phyloP scores from a whole-genome alignment of 1,140 invertebrate genomes.

The Drosophila sulfurigaster region DNA sequence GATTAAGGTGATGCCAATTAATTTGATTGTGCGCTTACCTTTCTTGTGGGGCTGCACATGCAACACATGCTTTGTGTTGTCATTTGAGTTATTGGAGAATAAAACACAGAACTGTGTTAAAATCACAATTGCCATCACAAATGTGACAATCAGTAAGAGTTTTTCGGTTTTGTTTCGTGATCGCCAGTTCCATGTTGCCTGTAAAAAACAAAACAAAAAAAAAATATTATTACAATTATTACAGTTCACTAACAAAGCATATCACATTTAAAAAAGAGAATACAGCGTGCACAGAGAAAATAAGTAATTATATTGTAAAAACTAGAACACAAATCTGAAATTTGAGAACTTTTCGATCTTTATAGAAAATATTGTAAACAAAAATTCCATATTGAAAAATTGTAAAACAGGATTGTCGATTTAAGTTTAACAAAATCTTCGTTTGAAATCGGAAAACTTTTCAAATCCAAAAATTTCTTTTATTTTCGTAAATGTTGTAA shows the following conservation, averaged over 20 bases:
- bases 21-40: conserved; percentile 27
- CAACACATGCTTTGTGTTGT: conserved; percentile 72
- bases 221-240: background rate
- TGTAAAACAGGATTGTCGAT: no score
- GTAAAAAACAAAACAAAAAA: background rate
- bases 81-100: conserved; percentile 53
- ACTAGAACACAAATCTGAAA: no score
- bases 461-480: no score
- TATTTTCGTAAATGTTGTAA: no score
- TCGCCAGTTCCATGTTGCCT: conserved; percentile 85
- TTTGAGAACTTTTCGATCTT: no score
- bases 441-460: no score
- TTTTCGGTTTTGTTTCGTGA: conserved; percentile 86
- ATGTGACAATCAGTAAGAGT: conserved; percentile 84
- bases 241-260: background rate
- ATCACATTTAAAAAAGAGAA: no score
- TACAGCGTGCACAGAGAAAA: no score
- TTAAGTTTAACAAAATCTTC: no score
- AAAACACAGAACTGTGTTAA: conserved; percentile 85
- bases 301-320: no score
- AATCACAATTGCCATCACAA: conserved; percentile 76
- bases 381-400: no score
- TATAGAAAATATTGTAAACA: no score
- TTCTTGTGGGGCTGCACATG: conserved; percentile 75
- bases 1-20: background rate